Percentiles rank a stretch among this genome's conserved stretches.
Evolutionary conservation across 2,888 invertebrate genomes (phyloP).

Genomic region (Aromia moschata): DNA sequence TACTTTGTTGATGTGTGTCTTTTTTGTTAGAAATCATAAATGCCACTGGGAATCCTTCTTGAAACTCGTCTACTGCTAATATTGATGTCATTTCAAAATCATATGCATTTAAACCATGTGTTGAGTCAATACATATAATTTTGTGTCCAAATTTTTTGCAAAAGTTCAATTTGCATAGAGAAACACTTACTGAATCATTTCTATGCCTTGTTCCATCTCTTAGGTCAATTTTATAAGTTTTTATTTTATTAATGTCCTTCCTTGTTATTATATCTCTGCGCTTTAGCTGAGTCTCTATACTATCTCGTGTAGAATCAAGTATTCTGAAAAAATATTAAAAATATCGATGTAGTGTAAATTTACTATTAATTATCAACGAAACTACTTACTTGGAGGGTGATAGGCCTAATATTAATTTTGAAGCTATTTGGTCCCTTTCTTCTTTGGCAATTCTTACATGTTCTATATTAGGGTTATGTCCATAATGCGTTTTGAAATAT

Average conservation of each 20-base stretch:
- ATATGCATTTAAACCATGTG: slow-evolving; percentile 8
- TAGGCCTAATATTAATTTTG: slow-evolving; percentile 31
- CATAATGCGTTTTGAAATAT: slow-evolving; percentile 37
- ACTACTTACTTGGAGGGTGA: slow-evolving; percentile 13
- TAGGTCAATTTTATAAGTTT: not conserved
- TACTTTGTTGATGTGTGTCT: slow-evolving; percentile 21
- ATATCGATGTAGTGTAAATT: not conserved
- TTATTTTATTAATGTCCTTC: slow-evolving; percentile 15
- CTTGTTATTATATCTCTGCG: not conserved
- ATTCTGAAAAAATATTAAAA: slow-evolving; percentile 8
- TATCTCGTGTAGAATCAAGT: not conserved
- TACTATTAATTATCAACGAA: not conserved
- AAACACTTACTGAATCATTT: slow-evolving; percentile 4
- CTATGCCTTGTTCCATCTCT: slow-evolving; percentile 8
- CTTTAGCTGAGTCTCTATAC: not conserved
- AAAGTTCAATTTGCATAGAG: not conserved
- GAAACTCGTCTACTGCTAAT: slow-evolving; percentile 3
- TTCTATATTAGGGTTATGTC: slow-evolving; percentile 30
- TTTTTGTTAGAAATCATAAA: slow-evolving; percentile 37
- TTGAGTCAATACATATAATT: slow-evolving; percentile 7
- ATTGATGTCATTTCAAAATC: not conserved
- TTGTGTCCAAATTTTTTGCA: slow-evolving; percentile 8
- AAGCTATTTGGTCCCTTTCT: slow-evolving; percentile 30
- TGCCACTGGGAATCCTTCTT: slow-evolving; percentile 32
- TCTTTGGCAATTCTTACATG: slow-evolving; percentile 33